These are phyloP conservation scores for Heliconius cydno DNA, from an alignment of 2,888 invertebrate genomes.

Conservation along the genomic window DNA sequence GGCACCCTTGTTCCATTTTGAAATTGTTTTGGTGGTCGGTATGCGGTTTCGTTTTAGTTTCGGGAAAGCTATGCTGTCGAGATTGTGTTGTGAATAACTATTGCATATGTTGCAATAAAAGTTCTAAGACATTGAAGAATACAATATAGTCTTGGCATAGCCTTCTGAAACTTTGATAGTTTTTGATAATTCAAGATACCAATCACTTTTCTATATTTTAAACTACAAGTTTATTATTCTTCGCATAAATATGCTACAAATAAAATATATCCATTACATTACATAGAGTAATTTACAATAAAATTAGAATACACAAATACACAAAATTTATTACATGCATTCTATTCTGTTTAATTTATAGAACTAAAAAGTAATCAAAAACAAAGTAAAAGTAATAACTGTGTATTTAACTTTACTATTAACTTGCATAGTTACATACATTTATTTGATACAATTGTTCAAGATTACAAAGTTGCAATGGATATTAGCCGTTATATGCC, in stretches of 20 bases:
- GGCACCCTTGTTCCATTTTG: constrained; percentile 69
- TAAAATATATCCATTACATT: neutral
- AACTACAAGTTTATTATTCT: constrained; percentile 31
- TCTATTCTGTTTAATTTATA: neutral
- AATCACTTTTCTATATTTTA: constrained; percentile 26
- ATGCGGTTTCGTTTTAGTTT: constrained; percentile 70
- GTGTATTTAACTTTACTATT: neutral
- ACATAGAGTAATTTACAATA: neutral
- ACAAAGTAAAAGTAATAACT: constrained; percentile 11
- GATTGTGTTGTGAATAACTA: constrained; percentile 67
- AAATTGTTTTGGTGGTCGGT: constrained; percentile 75
- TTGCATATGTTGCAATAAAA: constrained; percentile 78
- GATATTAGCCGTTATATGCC: neutral
- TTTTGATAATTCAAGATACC: constrained; percentile 37
- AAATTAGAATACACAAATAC: neutral
- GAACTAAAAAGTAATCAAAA: neutral
- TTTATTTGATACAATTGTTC: constrained; percentile 3
- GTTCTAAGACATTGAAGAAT: constrained; percentile 79
- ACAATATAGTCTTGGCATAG: constrained; percentile 61
- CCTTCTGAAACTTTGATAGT: constrained; percentile 44
- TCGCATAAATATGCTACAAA: neutral
- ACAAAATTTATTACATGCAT: neutral
- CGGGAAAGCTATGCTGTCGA: constrained; percentile 60
- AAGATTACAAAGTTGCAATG: neutral
- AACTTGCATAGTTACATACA: neutral